Base-by-base conservation (phyloP, 2,888 invertebrate genomes). In the Smittia sp. region DNA sequence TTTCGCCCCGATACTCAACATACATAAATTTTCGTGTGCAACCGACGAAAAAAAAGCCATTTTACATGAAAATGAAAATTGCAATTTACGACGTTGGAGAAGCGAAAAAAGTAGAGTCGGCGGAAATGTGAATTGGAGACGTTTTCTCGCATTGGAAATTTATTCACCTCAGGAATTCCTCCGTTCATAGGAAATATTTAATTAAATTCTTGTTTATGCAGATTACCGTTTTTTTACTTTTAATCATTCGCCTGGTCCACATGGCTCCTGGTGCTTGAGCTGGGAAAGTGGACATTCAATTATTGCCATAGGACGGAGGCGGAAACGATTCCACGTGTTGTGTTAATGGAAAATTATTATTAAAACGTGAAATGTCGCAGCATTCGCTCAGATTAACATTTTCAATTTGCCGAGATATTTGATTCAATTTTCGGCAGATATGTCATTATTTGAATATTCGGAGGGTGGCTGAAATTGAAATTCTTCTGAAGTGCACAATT, bases 171-270 rank as follows among this genome's bases (percentile, higher is more conserved):
- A 15, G 15, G 15, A 52, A n/a, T 52, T 52, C 4, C 18, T 62
- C 20, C 11, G 52, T 25, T 20, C 22, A 69, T 54, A n/a, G 20
- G 69, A 22, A 39, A 69, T 25, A 68, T 69, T 69, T 69, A 69
- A 69, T 69, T 69, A 69, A 69, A 54, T 69, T 69, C 46, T 58
- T 54, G 54, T 20, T 69, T 69, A 41, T 11, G 69, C 52, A 58
- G 58, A 69, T 69, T 69, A 69, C 27, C 69, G 54, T 69, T 52
- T 69, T 69, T 69, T 15, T 9, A 20, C 22, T 58, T 46, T 46
- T n/a, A 6, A 13, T 15, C 11, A 13, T 46, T 38, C 11, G 2
- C 11, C 46, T 46, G 46, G 4, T 4, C 18, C 58, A 22, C 22
- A 20, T 18, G 22, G n/a, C 20, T 1, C 1, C 9, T 18, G 20